A percentile compares a stretch with the other conserved stretches of the same genome.
These are phyloP conservation scores for Dissostichus mawsoni DNA, from an alignment of 2,113 vertebrate species.

Conservation along the genomic window DNA sequence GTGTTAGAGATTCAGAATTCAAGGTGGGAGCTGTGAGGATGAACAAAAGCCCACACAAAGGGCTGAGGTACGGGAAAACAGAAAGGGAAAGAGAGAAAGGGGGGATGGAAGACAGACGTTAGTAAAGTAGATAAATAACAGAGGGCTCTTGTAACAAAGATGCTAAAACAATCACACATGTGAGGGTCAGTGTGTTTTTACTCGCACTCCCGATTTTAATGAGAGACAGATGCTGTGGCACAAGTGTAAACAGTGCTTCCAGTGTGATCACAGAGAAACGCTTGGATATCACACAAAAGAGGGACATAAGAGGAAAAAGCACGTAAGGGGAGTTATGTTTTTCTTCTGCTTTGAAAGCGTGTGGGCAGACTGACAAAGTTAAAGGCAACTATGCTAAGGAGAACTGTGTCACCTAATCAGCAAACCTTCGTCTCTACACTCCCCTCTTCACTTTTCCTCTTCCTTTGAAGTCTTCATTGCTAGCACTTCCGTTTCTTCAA, in stretches of 20 bases:
- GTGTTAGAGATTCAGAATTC: conserved; percentile 25
- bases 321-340: conserved; percentile 9
- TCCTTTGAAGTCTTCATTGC: conserved; percentile 44
- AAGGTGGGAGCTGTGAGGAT: conserved; percentile 21
- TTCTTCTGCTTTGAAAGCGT: background rate
- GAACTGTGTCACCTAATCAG: conserved; percentile 22
- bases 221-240: conserved; percentile 36
- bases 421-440: background rate
- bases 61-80: conserved; percentile 16
- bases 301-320: background rate
- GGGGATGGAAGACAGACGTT: background rate
- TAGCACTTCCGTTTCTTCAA: conserved; percentile 25
- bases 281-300: conserved; percentile 38
- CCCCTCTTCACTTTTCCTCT: conserved; percentile 24
- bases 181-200: conserved; percentile 41
- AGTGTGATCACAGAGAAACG: conserved; percentile 21
- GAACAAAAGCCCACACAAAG: conserved; percentile 36
- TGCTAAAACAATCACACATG: conserved; percentile 20
- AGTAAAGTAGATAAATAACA: conserved; percentile 32
- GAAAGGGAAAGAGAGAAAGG: background rate
- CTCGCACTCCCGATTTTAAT: conserved; percentile 38
- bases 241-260: background rate
- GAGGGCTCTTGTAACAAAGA: conserved; percentile 22
- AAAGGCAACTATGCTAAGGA: conserved; percentile 24
- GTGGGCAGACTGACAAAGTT: conserved; percentile 13